Base-by-base conservation (phyloP, 1,140 invertebrate genomes). In the Hyles euphorbiae region DNA sequence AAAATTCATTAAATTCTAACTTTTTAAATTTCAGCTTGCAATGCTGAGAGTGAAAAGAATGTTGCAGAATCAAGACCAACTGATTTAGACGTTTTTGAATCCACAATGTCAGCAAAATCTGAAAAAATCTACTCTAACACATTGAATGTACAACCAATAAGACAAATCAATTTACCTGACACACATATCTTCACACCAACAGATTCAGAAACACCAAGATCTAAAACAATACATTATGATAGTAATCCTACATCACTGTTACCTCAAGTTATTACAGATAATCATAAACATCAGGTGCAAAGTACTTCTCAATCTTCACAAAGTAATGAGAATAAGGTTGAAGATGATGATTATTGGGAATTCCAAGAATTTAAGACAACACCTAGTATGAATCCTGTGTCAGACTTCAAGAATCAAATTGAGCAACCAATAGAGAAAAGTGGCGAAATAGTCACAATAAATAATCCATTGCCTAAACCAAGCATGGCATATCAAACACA, bases 151-250 rank as follows among this genome's bases (percentile, higher is more conserved):
- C 86, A 88, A 61, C 86, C 82, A 54, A 61, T 88, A 53, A 58
- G 89, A 34, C 87, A 90, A 67, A 89, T 89, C 11, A 90, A 76
- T 68, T 72, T 90, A 46, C 89, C 89, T 8, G 89, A 90, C 53
- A 90, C 89, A 22, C 89, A 90, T 62, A 90, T 90, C 36, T 90
- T 89, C 65, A 90, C 89, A 34, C 89, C 89, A 6, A 88, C 84
- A 12, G 85, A 90, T 63, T 90, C 87, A 3, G 84, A 90, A 70
- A 88, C 78, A 46, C 88, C 88, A 7, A 80, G 85, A 65, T 90
- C 88, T 10, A 88, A 88, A 74, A 90, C 88, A 8, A 89, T 89
- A 57, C 88, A 90, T 63, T 88, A 90, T 58, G 74, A 84, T 60
- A 74, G 48, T 49, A 63, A 59, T 12, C 68, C 74, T 12, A 65